Percentiles rank a stretch among this genome's conserved stretches.
These are phyloP conservation scores for Spicauda simplicius DNA, from an alignment of 2,888 invertebrate species.

Conservation along the genomic window DNA sequence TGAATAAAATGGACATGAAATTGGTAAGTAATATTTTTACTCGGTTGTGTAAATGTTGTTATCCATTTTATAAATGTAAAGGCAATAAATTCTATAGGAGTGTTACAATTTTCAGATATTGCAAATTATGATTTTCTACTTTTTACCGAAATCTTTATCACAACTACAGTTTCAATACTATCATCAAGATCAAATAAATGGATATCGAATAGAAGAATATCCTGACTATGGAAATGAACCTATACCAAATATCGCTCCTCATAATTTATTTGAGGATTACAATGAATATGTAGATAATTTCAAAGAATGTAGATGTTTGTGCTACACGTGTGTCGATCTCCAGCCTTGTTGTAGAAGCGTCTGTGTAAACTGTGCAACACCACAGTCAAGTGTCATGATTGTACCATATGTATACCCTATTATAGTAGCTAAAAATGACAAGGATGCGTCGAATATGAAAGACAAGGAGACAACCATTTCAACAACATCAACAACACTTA, in stretches of 20 bases:
- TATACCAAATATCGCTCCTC: not conserved
- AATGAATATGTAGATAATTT: constrained; percentile 43
- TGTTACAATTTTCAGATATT: constrained; percentile 40
- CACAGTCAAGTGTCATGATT: constrained; percentile 24
- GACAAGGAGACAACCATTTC: constrained; percentile 20
- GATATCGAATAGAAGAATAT: constrained; percentile 11
- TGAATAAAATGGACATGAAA: not conserved
- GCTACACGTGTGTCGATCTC: constrained; percentile 40
- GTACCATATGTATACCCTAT: constrained; percentile 41
- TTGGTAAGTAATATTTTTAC: constrained; percentile 5
- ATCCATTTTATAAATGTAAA: not conserved
- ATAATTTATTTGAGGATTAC: constrained; percentile 18
- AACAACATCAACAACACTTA: constrained; percentile 20
- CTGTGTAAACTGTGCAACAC: constrained; percentile 40
- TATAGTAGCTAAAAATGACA: constrained; percentile 14
- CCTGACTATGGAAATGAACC: constrained; percentile 16
- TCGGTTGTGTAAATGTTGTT: not conserved
- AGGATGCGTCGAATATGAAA: constrained; percentile 10
- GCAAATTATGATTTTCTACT: constrained; percentile 30
- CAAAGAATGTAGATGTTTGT: constrained; percentile 50
- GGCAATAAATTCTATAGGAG: not conserved
- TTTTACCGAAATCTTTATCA: constrained; percentile 32
- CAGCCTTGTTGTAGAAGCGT: constrained; percentile 41
- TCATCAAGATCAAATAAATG: constrained; percentile 8
- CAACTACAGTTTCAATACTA: constrained; percentile 24